Evolutionary conservation across 2,797 vertebrate genomes (phyloP).

Genomic region (Macrochelys suwanniensis): DNA sequence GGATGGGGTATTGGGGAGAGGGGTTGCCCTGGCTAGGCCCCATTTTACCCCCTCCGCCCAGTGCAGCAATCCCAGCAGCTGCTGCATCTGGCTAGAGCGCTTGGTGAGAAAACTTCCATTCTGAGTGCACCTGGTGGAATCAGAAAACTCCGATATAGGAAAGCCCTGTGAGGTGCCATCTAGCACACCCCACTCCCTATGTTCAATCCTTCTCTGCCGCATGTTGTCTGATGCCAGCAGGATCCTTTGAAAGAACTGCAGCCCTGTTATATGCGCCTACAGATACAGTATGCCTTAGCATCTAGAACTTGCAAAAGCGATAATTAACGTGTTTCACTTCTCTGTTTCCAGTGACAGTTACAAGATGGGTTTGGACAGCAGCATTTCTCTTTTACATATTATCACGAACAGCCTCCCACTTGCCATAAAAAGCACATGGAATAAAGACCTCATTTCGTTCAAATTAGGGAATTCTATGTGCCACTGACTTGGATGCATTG

Average conservation of each 20-base stretch:
- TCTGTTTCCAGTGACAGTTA: conserved; percentile 43
- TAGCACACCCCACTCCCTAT: neutral
- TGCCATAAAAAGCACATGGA: neutral
- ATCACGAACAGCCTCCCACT: accelerated
- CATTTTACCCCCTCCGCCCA: neutral
- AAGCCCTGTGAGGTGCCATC: neutral
- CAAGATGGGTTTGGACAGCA: conserved; percentile 39
- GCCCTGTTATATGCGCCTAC: neutral
- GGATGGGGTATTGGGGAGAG: neutral
- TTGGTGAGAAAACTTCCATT: neutral
- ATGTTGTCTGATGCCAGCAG: accelerated
- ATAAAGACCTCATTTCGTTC: neutral
- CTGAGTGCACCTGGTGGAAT: accelerated
- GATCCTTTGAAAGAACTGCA: neutral
- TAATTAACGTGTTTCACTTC: conserved; percentile 57
- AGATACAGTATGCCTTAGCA: neutral
- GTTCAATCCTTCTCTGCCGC: accelerated
- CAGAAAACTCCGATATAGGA: neutral
- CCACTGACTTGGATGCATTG: neutral
- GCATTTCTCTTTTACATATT: neutral
- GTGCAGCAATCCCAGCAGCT: neutral
- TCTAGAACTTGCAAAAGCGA: neutral
- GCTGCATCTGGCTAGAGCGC: neutral
- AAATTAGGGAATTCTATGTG: neutral
- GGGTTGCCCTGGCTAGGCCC: neutral